Evolutionary conservation across 2,113 vertebrate species (phyloP).

Genomic region (Tapirus terrestris): DNA sequence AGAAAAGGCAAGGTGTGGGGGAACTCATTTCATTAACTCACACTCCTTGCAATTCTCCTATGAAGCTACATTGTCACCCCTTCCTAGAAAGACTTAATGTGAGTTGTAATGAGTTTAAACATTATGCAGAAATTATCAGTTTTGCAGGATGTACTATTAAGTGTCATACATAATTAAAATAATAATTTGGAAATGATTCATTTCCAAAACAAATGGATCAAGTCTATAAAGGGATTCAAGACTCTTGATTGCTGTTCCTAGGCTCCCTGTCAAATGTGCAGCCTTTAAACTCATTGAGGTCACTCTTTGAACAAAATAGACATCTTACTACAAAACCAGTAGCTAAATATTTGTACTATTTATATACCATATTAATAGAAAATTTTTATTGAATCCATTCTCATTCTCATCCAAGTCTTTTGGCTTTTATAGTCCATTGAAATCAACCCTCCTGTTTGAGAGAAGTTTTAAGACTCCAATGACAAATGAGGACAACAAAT

Average conservation of each 20-base stretch:
- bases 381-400: background rate
- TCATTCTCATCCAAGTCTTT: constrained; percentile 28
- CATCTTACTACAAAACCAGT: background rate
- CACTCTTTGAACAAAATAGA: background rate
- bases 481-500: background rate
- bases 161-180: constrained; percentile 69
- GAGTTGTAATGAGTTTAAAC: constrained; percentile 71
- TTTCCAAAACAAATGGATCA: constrained; percentile 67
- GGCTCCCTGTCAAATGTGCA: background rate
- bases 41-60: background rate
- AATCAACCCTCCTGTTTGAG: background rate
- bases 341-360: constrained; percentile 22
- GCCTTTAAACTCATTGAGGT: background rate
- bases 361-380: background rate
- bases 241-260: background rate
- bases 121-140: constrained; percentile 72
- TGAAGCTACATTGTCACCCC: background rate
- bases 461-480: background rate
- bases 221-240: background rate
- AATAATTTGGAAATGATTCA: constrained; percentile 67
- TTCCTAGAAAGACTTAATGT: constrained; percentile 62
- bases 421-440: background rate
- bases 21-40: background rate
- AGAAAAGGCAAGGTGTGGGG: background rate
- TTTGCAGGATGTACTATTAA: constrained; percentile 66